Base-by-base conservation (phyloP, 2,888 invertebrate genomes). In the Craniophora ligustri region DNA sequence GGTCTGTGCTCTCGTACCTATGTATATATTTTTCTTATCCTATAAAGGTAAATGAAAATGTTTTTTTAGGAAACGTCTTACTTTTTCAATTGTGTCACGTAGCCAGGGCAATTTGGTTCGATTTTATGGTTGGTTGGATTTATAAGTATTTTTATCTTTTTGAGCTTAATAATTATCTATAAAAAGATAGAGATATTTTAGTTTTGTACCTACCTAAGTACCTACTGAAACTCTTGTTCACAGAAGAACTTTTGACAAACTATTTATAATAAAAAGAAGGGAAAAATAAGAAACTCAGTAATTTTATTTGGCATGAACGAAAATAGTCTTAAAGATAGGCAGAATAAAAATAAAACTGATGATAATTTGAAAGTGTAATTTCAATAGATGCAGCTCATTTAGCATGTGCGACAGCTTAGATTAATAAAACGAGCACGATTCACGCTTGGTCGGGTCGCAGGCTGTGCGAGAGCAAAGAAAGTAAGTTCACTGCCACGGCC, bases 401-500 rank as follows among this genome's bases (percentile, higher is more conserved):
- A 66, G 72, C 72, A 74, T 68, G 46, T 60, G 49, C 67, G 67
- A 53, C 58, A 58, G 53, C 39, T 58, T 44, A 71, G 62, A 76
- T 72, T 82, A 79, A 75, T 77, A 79, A 76, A 77, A 75, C 70
- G 65, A 76, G 74, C 75, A 60, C 70, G 72, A 79, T 87, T 86
- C 85, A 89, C 88, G 88, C 86, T 86, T 84, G 84, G 86, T 75
- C 77, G 82, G 75, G 79, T 78, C 78, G 75, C 75, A 71, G 78
- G 76, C 78, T 75, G 69, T 66, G 72, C 70, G 67, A 66, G 53
- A 68, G 67, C 82, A 89, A 91, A 92, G 91, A 91, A 92, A 91
- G 89, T 76, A 92, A 92, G 92, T 92, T 93, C 93, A 93, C 86
- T 92, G 92, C 89, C 92, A 92, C 86, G 92, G 92, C 81, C 91